Base-by-base conservation (phyloP, 2,888 invertebrate genomes). In the Rotaria socialis region DNA sequence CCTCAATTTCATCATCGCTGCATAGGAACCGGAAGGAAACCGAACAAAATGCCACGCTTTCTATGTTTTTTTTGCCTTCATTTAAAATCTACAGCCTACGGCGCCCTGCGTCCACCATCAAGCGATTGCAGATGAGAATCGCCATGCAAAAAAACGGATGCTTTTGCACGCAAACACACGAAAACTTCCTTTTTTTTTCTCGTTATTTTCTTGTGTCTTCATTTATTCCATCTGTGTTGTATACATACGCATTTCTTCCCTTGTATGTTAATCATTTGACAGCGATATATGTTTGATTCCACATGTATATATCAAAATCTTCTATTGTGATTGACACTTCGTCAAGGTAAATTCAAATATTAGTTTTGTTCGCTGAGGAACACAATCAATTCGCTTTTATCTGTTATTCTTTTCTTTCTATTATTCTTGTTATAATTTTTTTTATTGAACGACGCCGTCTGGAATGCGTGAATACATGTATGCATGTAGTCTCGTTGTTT, bases 101-200 rank as follows among this genome's bases (percentile, higher is more conserved):
- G 67, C 67, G 67, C 35, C 67, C 67, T 35, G 35, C 67, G 67
- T 67, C 67, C 67, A 67, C 35, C 67, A 16, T 67, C 67, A 67
- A 67, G 35, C 67, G 67, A 67, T 67, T 16, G 35, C 67, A 67
- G 67, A 67, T 67, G 67, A 67, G 16, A 35, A 41, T 67, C 19
- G 19, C 67, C 67, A 41, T 35, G 67, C 5, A 52, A 67, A 67
- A 6, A 67, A 67, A 41, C 19, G 19, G 5, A 67, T 19, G 19
- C 19, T 67, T 67, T 67, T 67, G 7, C 19, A 67, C 35, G 10
- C 19, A 67, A 67, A 35, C 67, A 67, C 14, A 35, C 27, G 67
- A 67, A 67, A 35, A 67, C 14, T 35, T n/a, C 27, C n/a, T 35
- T 14, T 67, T 35, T 67, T 14, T 14, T 35, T 16, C 27, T 5